A percentile compares a stretch with the other conserved stretches of the same genome.
These are phyloP conservation scores for Pogonocherus hispidulus DNA, from an alignment of 2,888 invertebrate genomes.

Conservation along the genomic window DNA sequence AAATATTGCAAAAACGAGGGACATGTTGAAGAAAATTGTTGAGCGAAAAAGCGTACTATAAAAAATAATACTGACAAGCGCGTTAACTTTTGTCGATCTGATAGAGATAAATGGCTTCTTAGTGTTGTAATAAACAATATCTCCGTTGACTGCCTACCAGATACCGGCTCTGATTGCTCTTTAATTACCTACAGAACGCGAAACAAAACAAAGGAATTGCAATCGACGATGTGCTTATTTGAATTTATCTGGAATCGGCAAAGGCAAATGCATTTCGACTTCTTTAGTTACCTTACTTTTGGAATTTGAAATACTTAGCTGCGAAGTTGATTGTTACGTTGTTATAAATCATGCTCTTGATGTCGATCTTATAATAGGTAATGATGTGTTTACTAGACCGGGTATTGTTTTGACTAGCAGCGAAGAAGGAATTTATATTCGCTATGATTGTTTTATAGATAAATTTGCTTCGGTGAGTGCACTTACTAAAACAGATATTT, in stretches of 20 bases:
- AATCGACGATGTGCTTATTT: constrained; percentile 1
- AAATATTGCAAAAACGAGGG: too few species aligned
- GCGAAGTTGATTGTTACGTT: background rate
- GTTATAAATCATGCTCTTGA: constrained; percentile 1
- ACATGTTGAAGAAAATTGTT: too few species aligned
- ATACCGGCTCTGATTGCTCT: background rate
- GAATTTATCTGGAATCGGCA: constrained; percentile 5
- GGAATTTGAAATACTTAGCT: background rate
- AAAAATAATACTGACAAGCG: too few species aligned
- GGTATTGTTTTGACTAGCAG: too few species aligned
- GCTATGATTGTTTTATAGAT: background rate
- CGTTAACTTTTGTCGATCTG: too few species aligned
- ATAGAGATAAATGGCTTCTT: background rate
- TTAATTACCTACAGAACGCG: background rate
- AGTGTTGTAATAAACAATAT: background rate
- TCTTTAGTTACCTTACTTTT: background rate
- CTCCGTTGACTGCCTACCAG: background rate
- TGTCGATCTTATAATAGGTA: background rate
- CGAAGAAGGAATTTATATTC: background rate
- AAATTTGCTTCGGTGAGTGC: background rate
- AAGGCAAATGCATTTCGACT: too few species aligned
- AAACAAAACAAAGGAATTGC: background rate
- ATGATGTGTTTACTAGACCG: constrained; percentile 3
- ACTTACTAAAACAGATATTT: background rate
- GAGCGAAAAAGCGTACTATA: too few species aligned